Percentiles rank a stretch among this genome's conserved stretches.
Conservation (phyloP, 1,140 invertebrate species). For the Nylanderia fulva region DNA sequence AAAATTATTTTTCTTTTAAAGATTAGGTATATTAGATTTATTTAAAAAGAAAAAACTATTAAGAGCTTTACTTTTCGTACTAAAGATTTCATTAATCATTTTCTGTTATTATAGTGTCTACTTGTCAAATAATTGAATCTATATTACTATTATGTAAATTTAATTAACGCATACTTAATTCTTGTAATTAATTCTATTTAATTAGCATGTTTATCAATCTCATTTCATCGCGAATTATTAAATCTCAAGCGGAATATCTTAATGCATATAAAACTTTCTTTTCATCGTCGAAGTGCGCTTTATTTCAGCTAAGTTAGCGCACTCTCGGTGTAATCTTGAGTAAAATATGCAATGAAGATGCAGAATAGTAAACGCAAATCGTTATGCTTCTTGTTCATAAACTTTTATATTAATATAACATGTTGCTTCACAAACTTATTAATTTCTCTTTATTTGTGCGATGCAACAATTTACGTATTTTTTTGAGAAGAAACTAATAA, state of each 20-base stretch:
- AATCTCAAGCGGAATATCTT: not conserved
- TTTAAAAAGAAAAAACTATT: not conserved
- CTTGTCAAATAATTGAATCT: not conserved
- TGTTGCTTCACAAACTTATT: not conserved
- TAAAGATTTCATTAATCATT: not conserved
- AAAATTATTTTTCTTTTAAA: not conserved
- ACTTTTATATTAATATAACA: not conserved
- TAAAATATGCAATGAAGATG: not conserved
- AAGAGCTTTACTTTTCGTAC: not conserved
- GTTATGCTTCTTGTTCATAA: not conserved
- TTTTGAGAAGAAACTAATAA: not conserved
- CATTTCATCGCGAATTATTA: not conserved
- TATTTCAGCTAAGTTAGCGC: slow-evolving; percentile 19
- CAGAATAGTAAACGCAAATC: not conserved
- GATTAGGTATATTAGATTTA: not conserved
- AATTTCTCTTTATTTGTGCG: not conserved
- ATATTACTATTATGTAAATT: not conserved
- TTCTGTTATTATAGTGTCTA: not conserved
- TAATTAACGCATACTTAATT: not conserved
- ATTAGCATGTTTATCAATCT: not conserved
- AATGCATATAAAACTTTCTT: slow-evolving; percentile 16
- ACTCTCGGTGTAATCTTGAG: not conserved
- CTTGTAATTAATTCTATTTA: slow-evolving; percentile 11
- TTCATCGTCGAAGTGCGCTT: not conserved
- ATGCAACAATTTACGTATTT: not conserved